Evolutionary conservation across 2,888 invertebrate species (phyloP), one percentile per base, ranked within the genome.

Genomic region (Oscheius sp.): DNA sequence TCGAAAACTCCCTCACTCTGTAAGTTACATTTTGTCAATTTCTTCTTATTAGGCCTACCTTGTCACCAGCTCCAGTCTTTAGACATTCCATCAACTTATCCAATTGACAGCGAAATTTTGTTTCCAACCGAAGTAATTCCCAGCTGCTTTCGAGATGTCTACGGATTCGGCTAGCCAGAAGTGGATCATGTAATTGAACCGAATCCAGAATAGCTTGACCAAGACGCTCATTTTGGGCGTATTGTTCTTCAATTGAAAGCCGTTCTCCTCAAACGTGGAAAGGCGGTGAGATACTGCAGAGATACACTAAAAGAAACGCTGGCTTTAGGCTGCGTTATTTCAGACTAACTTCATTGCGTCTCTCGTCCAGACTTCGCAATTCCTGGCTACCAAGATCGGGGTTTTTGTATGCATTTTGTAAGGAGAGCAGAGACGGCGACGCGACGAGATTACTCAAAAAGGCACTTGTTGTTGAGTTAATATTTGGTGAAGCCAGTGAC

Each of bases 371-470:
- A 10, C 58, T 52, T 3, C 72, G 63, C 3, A 77, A 29, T 33
- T 77, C 77, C 37, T 77, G 75, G 33, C 72, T 70, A 12, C 73
- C 75, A 5, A 75, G 48, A 27, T 77, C 72, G n/a, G 76, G 74
- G 15, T 74, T 77, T 31, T 72, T 71, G 61, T 74, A 75, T 10
- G 73, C 70, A 61, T 77, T 69, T 33, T 78, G 78, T 8, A 80
- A 73, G 50, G 76, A 76, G 31, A 76, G 72, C 6, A 80, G 74
- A 2, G 78, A 78, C 25, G 80, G 78, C 10, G 80, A 76, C 20
- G 74, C 72, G 74, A 79, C 71, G 46, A 80, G 72, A 57, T 75
- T 76, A 53, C 70, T 74, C 25, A 80, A 58, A 63, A 80, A 78
- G 15, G 75, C 66, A 2, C 75, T 72, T 3, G 80, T 76, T 17